phyloP scores from a whole-genome alignment of 2,888 invertebrate genomes.

The Calliopum simillimum region DNA sequence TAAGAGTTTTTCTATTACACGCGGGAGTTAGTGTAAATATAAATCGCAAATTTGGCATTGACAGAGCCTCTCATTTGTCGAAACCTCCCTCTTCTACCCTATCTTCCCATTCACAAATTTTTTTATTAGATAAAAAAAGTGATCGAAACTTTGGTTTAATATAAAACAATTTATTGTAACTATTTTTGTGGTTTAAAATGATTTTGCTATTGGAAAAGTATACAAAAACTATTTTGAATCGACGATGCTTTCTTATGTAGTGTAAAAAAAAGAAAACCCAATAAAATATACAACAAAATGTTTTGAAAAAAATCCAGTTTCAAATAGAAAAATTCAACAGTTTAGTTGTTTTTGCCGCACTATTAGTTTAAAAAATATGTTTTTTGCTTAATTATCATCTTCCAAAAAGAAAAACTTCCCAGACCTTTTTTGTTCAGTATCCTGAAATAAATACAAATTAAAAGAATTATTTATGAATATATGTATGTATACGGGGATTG shows the following conservation, averaged over 20 bases:
- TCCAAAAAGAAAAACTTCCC: conserved; percentile 99
- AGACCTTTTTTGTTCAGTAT: conserved; percentile 95
- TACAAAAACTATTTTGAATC: conserved; percentile 35
- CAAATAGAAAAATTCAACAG: background rate
- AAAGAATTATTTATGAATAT: background rate
- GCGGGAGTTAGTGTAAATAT: too few relatives aligned
- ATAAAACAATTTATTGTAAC: conserved; percentile 39
- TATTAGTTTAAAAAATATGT: background rate
- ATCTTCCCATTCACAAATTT: too few relatives aligned
- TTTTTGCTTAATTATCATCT: conserved; percentile 69
- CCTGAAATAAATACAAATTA: conserved; percentile 70
- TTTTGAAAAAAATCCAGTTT: conserved; percentile 4
- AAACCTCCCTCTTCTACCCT: too few relatives aligned
- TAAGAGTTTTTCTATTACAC: too few relatives aligned
- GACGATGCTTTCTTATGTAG: conserved; percentile 17
- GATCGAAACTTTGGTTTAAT: conserved; percentile 10
- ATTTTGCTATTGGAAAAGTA: conserved; percentile 42
- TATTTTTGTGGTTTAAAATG: conserved; percentile 34
- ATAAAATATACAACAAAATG: conserved; percentile 29
- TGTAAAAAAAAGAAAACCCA: conserved; percentile 16
- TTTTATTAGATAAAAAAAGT: too few relatives aligned
- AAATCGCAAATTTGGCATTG: too few relatives aligned
- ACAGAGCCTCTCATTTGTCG: too few relatives aligned
- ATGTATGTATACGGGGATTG: background rate
- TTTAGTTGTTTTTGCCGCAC: background rate